Conservation (phyloP, 1,140 invertebrate genomes). For the Thrips palmi region DNA sequence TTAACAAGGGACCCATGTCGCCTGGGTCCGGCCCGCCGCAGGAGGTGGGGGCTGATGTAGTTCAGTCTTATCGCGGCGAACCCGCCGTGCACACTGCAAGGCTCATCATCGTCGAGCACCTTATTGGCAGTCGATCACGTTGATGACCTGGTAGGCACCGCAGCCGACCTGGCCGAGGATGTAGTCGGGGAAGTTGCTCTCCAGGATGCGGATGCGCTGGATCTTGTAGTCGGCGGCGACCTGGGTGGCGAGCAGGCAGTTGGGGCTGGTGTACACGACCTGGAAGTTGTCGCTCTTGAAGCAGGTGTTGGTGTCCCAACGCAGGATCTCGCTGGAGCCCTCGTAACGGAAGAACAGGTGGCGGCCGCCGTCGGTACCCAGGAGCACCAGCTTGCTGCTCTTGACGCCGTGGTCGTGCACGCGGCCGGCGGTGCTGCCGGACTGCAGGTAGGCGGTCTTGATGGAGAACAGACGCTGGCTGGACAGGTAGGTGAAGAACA, state of each 20-base stretch:
- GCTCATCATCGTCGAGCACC: not conserved
- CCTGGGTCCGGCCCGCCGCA: too few species aligned
- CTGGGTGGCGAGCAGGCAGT: conserved; percentile 35
- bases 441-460: conserved; percentile 20
- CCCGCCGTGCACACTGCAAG: not conserved
- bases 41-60: conserved; percentile 1
- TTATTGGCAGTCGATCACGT: conserved; percentile 19
- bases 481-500: conserved; percentile 37
- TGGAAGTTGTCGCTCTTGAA: conserved; percentile 28
- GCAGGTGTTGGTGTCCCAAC: conserved; percentile 24
- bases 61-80: conserved; percentile 1
- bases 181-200: conserved; percentile 42
- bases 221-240: conserved; percentile 32
- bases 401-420: conserved; percentile 12
- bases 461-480: conserved; percentile 32
- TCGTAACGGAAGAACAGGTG: conserved; percentile 22
- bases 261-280: conserved; percentile 33
- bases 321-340: conserved; percentile 26
- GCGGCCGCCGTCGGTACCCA: conserved; percentile 12
- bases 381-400: conserved; percentile 12
- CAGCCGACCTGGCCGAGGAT: conserved; percentile 37
- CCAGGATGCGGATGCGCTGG: conserved; percentile 33
- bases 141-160: conserved; percentile 31
- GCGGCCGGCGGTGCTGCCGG: conserved; percentile 3
- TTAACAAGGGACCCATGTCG: too few species aligned